Percentiles rank a stretch among this genome's conserved stretches.
Conservation (phyloP, 2,888 invertebrate species). For the Galeopsomyia nigrocyanea region DNA sequence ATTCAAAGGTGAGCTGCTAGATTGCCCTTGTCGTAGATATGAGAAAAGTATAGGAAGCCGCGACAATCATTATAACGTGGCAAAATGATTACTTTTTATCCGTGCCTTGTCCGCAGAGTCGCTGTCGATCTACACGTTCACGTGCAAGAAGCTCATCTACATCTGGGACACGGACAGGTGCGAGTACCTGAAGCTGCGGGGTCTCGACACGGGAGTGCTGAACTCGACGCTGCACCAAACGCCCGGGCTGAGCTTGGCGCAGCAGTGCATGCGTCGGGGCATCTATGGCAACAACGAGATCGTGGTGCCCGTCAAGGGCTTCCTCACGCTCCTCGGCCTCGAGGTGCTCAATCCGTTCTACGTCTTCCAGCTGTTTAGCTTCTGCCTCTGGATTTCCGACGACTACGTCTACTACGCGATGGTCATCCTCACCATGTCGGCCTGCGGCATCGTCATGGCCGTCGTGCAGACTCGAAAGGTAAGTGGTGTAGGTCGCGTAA, state of each 20-base stretch:
- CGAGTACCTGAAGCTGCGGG: slow-evolving; percentile 80
- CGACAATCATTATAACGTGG: no score
- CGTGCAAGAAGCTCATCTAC: slow-evolving; percentile 86
- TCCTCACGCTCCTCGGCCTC: slow-evolving; percentile 80
- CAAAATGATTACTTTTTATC: slow-evolving; percentile 9
- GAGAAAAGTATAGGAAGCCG: no score
- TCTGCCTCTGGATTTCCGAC: slow-evolving; percentile 89
- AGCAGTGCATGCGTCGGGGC: slow-evolving; percentile 79
- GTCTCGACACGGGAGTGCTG: slow-evolving; percentile 79
- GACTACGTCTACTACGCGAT: slow-evolving; percentile 91
- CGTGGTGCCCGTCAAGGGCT: slow-evolving; percentile 81
- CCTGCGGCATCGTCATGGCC: slow-evolving; percentile 85
- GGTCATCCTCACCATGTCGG: slow-evolving; percentile 87
- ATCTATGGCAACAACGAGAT: slow-evolving; percentile 90
- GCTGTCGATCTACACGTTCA: slow-evolving; percentile 70
- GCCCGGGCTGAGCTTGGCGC: slow-evolving; percentile 73
- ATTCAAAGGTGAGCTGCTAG: slow-evolving; percentile 66
- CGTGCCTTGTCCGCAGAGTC: slow-evolving; percentile 46
- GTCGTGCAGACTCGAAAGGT: slow-evolving; percentile 89
- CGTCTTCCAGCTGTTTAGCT: slow-evolving; percentile 94
- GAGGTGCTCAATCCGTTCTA: slow-evolving; percentile 96
- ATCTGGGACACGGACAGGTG: slow-evolving; percentile 82
- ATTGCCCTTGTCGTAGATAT: no score
- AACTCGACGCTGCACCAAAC: slow-evolving; percentile 77
- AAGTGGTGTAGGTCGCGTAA: slow-evolving; percentile 52